Evolutionary conservation across 2,888 invertebrate species (phyloP).

Genomic region (Creontiades dilutus): DNA sequence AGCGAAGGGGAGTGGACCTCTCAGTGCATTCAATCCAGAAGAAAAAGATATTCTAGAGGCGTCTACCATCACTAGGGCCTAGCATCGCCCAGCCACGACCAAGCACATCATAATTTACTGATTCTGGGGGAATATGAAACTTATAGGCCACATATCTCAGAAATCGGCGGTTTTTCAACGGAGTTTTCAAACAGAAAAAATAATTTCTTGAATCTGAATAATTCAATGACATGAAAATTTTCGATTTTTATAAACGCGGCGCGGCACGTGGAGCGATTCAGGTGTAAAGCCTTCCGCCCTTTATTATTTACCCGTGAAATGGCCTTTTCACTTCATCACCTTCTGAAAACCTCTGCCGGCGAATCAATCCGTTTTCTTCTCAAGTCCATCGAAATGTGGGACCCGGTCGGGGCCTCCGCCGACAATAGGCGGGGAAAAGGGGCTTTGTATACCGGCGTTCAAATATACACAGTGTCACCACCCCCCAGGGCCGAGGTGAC

Average conservation of each 20-base stretch:
- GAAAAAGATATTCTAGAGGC: no score
- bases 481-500: neutral
- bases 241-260: neutral
- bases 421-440: neutral
- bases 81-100: no score
- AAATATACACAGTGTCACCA: constrained; percentile 58
- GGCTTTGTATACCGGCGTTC: neutral
- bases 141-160: no score
- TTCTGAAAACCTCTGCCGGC: neutral
- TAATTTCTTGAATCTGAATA: neutral
- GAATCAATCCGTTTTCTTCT: constrained; percentile 7
- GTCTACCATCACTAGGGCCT: no score
- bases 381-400: neutral
- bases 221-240: neutral
- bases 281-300: neutral
- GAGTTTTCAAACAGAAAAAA: no score
- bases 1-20: no score
- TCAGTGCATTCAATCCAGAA: no score
- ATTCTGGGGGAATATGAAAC: no score
- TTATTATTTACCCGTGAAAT: neutral
- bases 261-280: neutral
- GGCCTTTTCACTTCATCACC: neutral
- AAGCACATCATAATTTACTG: no score
- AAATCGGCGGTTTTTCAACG: no score
- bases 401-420: neutral